Evolutionary conservation across 2,113 vertebrate genomes (phyloP).

Genomic region (Tretioscincus oriximinensis): DNA sequence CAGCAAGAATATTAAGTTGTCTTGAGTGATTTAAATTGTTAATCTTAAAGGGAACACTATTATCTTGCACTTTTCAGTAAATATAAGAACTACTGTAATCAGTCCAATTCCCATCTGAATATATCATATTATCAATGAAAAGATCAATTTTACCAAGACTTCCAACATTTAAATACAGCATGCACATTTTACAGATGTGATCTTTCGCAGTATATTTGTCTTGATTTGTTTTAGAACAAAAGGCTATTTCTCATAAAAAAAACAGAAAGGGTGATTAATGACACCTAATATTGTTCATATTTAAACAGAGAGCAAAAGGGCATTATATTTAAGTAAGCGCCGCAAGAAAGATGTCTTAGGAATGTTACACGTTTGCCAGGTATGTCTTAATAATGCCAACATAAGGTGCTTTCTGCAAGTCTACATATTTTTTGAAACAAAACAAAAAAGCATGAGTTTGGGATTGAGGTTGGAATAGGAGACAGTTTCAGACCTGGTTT

Average conservation of each 20-base stretch:
- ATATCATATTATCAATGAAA: not conserved
- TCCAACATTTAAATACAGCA: not conserved
- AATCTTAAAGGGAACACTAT: conserved; percentile 7
- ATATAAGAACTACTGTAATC: not conserved
- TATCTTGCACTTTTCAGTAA: not conserved
- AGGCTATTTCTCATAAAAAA: conserved; percentile 22
- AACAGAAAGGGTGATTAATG: conserved; percentile 19
- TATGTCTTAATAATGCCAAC: conserved; percentile 95
- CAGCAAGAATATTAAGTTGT: not conserved
- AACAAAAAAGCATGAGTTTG: conserved; percentile 78
- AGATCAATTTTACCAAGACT: conserved; percentile 10
- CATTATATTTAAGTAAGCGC: conserved; percentile 70
- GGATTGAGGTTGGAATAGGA: conserved; percentile 92
- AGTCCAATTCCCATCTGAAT: not conserved
- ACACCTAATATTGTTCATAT: conserved; percentile 61
- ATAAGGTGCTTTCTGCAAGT: conserved; percentile 82
- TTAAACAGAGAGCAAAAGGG: conserved; percentile 59
- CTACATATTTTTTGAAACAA: conserved; percentile 77
- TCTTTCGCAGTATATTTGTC: conserved; percentile 30
- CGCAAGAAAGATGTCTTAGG: conserved; percentile 76
- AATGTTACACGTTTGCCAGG: conserved; percentile 89
- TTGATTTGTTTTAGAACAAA: conserved; percentile 32
- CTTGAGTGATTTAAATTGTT: conserved; percentile 20
- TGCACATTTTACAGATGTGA: conserved; percentile 19
- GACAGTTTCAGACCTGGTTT: conserved; percentile 99